Evolutionary conservation across 2,888 invertebrate species (phyloP).

Genomic region (Pseudoips prasinana): DNA sequence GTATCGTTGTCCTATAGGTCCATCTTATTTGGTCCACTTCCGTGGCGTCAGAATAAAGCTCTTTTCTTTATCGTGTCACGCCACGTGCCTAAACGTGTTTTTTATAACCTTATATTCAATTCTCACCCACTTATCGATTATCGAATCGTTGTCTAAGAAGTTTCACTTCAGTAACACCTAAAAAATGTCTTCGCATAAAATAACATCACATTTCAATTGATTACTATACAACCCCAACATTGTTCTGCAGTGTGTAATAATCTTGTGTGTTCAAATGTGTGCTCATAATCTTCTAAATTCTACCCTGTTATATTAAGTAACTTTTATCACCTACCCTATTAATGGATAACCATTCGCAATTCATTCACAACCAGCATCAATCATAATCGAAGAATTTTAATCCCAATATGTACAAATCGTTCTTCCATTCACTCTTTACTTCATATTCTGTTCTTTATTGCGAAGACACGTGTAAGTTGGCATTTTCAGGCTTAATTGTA

Average conservation of each 20-base stretch:
- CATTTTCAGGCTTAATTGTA: too few relatives aligned
- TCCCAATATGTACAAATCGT: slow-evolving; percentile 1
- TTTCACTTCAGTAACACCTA: too few relatives aligned
- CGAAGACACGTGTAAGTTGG: slow-evolving; percentile 4
- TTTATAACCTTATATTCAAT: too few relatives aligned
- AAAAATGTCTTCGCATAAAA: slow-evolving; percentile 11
- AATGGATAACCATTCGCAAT: slow-evolving; percentile 17
- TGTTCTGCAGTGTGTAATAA: slow-evolving; percentile 12
- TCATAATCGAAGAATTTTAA: slow-evolving; percentile 6
- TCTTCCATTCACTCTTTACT: slow-evolving; percentile 5
- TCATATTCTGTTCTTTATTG: slow-evolving; percentile 5
- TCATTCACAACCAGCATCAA: slow-evolving; percentile 21
- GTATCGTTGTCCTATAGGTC: too few relatives aligned
- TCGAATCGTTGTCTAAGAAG: too few relatives aligned
- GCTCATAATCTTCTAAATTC: neutral
- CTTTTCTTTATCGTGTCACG: too few relatives aligned
- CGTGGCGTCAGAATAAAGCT: too few relatives aligned
- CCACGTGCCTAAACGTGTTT: too few relatives aligned
- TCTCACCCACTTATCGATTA: too few relatives aligned
- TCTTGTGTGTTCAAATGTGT: too few relatives aligned
- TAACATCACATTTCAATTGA: slow-evolving; percentile 4
- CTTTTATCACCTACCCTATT: slow-evolving; percentile 5
- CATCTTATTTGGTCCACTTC: too few relatives aligned
- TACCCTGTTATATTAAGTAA: slow-evolving; percentile 35
- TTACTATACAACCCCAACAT: slow-evolving; percentile 8